Percentiles rank a stretch among this genome's conserved stretches.
Evolutionary conservation across 2,888 invertebrate genomes (phyloP).

Genomic region (Podotricha telesiphe): DNA sequence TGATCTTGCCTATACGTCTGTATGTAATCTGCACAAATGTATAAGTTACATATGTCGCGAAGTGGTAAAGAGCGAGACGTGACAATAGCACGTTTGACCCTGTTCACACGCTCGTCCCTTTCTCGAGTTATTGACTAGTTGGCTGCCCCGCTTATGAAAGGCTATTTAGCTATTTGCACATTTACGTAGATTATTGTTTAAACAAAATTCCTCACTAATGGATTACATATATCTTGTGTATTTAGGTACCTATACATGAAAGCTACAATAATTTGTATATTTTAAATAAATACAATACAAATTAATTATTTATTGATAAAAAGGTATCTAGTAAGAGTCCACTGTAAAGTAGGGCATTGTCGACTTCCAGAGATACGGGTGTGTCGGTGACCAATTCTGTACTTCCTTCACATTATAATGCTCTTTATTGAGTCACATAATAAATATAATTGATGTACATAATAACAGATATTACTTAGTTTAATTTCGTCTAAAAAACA

Average conservation of each 20-base stretch:
- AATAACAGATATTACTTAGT: neutral
- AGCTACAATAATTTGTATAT: neutral
- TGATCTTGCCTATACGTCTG: slow-evolving; percentile 65
- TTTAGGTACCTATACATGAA: slow-evolving; percentile 16
- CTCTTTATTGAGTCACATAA: neutral
- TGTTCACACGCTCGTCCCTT: slow-evolving; percentile 77
- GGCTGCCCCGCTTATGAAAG: slow-evolving; percentile 62
- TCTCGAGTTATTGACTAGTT: slow-evolving; percentile 74
- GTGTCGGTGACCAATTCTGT: neutral
- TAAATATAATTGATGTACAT: neutral
- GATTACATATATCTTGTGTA: slow-evolving; percentile 24
- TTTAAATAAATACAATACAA: neutral
- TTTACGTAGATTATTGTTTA: slow-evolving; percentile 47
- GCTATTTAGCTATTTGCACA: slow-evolving; percentile 61
- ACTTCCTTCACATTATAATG: neutral
- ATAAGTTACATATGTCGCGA: slow-evolving; percentile 62
- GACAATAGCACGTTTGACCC: slow-evolving; percentile 75
- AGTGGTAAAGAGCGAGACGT: slow-evolving; percentile 57
- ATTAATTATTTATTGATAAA: neutral
- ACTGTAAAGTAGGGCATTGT: neutral
- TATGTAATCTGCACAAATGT: slow-evolving; percentile 50
- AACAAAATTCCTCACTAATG: slow-evolving; percentile 42
- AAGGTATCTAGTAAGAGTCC: neutral
- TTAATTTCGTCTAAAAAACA: neutral
- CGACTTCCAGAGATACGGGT: neutral